These are phyloP conservation scores for Aythya baeri DNA, from an alignment of 2,113 vertebrate genomes.

Conservation along the genomic window DNA sequence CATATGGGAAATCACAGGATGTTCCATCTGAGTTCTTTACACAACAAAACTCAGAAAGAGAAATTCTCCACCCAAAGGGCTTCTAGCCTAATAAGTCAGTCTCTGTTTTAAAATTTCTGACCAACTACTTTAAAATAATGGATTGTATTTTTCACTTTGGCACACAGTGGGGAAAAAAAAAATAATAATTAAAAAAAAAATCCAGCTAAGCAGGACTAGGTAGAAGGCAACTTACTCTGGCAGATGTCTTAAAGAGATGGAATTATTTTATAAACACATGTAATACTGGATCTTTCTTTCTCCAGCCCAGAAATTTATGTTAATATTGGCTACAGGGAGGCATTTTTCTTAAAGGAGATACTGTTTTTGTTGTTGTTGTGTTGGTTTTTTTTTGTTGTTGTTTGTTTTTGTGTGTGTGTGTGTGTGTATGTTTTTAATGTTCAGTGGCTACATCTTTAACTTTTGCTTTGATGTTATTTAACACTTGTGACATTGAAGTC, in stretches of 20 bases:
- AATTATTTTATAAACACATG: not conserved
- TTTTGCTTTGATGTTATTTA: not conserved
- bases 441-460: not conserved
- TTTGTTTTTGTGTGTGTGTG: not conserved
- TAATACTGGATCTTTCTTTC: not conserved
- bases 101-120: not conserved
- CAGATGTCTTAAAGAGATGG: not conserved
- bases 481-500: not conserved
- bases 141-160: not conserved
- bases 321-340: not conserved
- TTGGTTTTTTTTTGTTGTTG: too few relatives aligned
- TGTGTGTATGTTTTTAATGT: not conserved
- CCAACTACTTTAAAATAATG: not conserved
- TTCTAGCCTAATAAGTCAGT: not conserved
- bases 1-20: not conserved
- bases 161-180: not conserved
- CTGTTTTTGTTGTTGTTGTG: not conserved
- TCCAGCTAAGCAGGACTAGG: not conserved
- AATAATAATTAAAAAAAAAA: not conserved
- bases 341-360: not conserved
- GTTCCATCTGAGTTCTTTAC: not conserved
- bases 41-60: not conserved
- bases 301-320: not conserved
- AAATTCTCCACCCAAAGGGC: not conserved
- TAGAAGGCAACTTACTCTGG: not conserved